Conservation (phyloP, 2,113 vertebrate genomes). For the Nipponia nippon region DNA sequence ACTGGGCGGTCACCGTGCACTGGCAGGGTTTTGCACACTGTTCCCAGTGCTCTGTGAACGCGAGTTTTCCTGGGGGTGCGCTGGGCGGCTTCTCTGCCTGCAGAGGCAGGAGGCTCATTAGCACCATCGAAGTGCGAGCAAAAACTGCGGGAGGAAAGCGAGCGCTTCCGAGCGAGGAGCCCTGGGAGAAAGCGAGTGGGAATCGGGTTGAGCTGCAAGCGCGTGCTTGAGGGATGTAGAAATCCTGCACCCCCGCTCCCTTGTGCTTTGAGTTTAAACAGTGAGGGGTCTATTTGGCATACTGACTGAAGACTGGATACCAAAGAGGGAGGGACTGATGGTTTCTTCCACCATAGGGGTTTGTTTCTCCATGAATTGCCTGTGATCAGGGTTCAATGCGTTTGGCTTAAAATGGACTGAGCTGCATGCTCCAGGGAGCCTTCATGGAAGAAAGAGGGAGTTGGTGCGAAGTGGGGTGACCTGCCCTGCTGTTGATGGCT, state of each 20-base stretch:
- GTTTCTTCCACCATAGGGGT: accelerated
- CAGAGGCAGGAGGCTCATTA: neutral
- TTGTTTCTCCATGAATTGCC: accelerated
- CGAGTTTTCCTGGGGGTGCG: neutral
- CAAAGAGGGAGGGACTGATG: neutral
- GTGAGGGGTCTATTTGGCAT: accelerated
- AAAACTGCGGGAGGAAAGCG: neutral
- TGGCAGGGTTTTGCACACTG: accelerated
- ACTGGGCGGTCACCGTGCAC: accelerated
- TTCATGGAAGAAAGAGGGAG: neutral
- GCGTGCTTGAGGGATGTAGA: neutral
- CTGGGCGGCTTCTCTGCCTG: neutral
- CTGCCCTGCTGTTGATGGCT: neutral
- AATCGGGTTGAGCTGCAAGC: accelerated
- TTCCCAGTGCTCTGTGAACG: accelerated
- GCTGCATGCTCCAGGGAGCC: neutral
- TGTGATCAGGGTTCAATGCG: accelerated
- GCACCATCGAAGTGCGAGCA: neutral
- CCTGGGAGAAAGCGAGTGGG: neutral
- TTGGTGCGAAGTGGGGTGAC: neutral
- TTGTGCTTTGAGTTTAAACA: neutral
- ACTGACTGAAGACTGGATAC: accelerated
- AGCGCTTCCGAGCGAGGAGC: neutral
- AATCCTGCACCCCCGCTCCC: neutral
- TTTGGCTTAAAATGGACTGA: neutral